phyloP scores from a whole-genome alignment of 2,113 vertebrate genomes.

The Lathamus discolor region DNA sequence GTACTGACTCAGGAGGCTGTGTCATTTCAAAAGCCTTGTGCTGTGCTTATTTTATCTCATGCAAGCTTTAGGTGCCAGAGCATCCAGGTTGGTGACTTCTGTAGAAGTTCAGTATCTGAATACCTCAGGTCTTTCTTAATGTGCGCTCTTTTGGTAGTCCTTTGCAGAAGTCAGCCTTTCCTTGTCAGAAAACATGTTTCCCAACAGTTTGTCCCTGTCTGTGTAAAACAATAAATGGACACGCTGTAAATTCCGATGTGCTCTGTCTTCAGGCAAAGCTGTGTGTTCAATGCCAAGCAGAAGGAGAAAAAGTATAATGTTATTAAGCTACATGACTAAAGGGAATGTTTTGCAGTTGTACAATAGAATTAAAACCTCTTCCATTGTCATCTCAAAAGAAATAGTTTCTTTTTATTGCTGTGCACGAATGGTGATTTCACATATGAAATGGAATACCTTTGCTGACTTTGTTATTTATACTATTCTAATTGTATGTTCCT shows the following conservation, averaged over 20 bases:
- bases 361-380: neutral
- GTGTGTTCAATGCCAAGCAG: accelerated
- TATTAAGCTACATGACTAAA: accelerated
- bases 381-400: neutral
- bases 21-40: neutral
- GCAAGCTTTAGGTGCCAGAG: neutral
- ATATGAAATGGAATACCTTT: neutral
- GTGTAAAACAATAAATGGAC: neutral
- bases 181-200: neutral
- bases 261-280: neutral
- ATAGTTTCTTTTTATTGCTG: neutral
- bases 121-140: neutral
- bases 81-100: neutral
- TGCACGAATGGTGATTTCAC: neutral
- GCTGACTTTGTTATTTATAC: neutral
- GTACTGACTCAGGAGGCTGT: neutral
- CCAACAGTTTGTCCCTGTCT: neutral
- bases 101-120: neutral
- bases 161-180: neutral
- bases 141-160: neutral
- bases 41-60: neutral
- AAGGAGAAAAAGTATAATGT: neutral
- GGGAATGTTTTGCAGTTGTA: neutral
- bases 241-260: accelerated
- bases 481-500: neutral